Percentiles rank a stretch among this genome's conserved stretches.
Conservation (phyloP, 2,113 vertebrate species). For the Cinclus mexicanus region DNA sequence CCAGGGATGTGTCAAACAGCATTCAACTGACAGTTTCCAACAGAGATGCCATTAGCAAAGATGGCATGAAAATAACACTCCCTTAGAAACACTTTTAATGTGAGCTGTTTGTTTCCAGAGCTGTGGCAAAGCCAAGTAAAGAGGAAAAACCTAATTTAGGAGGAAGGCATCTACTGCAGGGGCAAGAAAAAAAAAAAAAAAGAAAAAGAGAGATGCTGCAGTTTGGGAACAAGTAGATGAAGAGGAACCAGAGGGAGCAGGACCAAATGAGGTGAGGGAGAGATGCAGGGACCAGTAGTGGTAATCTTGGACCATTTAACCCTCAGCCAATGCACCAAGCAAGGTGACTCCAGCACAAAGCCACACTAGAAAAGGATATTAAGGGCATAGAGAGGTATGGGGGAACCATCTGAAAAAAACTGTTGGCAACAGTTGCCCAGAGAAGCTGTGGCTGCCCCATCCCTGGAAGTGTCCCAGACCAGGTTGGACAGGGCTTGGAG, state of each 20-base stretch:
- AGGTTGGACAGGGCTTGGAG: fast-evolving
- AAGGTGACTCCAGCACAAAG: background rate
- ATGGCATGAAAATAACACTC: constrained; percentile 71
- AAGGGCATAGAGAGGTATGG: background rate
- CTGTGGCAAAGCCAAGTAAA: background rate
- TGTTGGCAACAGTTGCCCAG: background rate
- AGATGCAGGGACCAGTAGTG: background rate
- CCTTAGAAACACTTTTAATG: constrained; percentile 35
- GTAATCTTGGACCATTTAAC: background rate
- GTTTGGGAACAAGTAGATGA: background rate
- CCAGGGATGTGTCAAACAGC: constrained; percentile 68
- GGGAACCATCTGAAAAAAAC: background rate
- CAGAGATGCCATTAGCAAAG: constrained; percentile 66
- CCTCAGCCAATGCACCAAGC: background rate
- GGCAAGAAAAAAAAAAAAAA: too few species aligned
- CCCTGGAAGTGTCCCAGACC: background rate
- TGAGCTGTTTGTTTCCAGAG: constrained; percentile 45
- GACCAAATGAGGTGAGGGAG: background rate
- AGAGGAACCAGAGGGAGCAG: background rate
- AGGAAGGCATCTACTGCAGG: background rate
- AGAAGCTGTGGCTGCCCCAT: background rate
- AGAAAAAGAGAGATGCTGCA: background rate
- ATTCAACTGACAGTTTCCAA: constrained; percentile 65
- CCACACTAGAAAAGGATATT: background rate
- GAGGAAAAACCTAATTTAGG: background rate